Base-by-base conservation (phyloP, 2,888 invertebrate species). In the Pyrgus malvae region DNA sequence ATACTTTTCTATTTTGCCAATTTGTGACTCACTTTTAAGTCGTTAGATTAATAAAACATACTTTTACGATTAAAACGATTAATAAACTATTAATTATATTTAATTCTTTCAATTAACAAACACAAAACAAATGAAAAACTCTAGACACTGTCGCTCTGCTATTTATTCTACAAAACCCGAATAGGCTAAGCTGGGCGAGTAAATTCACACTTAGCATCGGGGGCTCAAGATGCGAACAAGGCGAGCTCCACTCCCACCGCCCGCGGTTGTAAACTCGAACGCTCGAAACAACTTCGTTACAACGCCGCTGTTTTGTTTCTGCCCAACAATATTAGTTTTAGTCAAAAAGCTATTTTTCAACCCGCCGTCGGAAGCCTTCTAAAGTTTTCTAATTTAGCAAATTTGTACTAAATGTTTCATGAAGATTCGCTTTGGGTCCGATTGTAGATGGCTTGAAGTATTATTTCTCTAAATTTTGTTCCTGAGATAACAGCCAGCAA, bases 321-420 rank as follows among this genome's bases (percentile, higher is more conserved):
- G 75, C 73, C 68, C 74, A 74, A 80, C 81, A 82, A 87, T 90
- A 90, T 90, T 90, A 89, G 90, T 89, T 90, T 87, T 82, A 81
- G 86, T 76, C 84, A 80, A 83, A 87, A 84, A 83, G 87, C 84
- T 83, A 88, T 89, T 88, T 89, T 89, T 89, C 85, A 87, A 79
- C 71, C 70, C 76, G 76, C 68, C 77, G 82, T 77, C 77, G 80
- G 82, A 85, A 84, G 78, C 81, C 82, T 82, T 80, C 78, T 70
- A 78, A 89, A 90, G 78, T 89, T 89, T 89, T 86, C 85, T 86
- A 87, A 89, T 89, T 89, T 86, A 79, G 77, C 79, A 83, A 84
- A 86, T 88, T 86, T 76, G 76, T 74, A 79, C 74, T 77, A 78
- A 70, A 76, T 76, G 77, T 72, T 76, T 74, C 74, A 77, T 68